These are phyloP conservation scores for Gyps fulvus DNA, from an alignment of 2,113 vertebrate species.

Conservation along the genomic window DNA sequence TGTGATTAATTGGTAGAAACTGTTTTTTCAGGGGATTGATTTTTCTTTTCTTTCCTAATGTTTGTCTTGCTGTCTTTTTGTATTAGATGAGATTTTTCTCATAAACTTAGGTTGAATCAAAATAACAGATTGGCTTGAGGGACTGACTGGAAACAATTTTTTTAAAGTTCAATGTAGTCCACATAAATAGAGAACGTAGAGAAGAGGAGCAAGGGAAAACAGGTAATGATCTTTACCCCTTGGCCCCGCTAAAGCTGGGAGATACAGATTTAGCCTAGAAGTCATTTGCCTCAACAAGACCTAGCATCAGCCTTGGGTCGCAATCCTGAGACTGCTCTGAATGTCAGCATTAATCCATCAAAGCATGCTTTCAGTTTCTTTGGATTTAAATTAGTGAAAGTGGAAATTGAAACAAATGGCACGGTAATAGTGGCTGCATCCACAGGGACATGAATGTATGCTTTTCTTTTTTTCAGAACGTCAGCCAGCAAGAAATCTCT, in stretches of 20 bases:
- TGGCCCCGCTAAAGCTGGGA: not conserved
- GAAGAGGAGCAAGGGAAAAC: not conserved
- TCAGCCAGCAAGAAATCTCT: not conserved
- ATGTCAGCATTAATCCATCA: not conserved
- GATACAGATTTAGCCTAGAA: not conserved
- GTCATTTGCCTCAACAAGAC: not conserved
- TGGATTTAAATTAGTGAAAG: not conserved
- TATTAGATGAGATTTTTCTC: not conserved
- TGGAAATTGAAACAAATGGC: not conserved
- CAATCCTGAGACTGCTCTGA: not conserved
- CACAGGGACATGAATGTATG: not conserved
- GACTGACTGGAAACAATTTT: not conserved
- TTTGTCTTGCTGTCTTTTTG: not conserved
- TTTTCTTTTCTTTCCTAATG: not conserved
- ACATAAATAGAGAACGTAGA: not conserved
- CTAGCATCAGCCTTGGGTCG: not conserved
- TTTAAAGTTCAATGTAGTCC: not conserved
- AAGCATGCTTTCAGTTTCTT: not conserved
- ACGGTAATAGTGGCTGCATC: not conserved
- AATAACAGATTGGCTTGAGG: not conserved
- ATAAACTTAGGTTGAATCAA: not conserved
- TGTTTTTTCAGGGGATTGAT: not conserved
- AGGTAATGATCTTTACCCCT: not conserved
- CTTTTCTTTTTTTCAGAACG: not conserved
- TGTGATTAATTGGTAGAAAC: not conserved